Evolutionary conservation across 1,140 invertebrate species (phyloP).

Genomic region (Drosophila pallidifrons): DNA sequence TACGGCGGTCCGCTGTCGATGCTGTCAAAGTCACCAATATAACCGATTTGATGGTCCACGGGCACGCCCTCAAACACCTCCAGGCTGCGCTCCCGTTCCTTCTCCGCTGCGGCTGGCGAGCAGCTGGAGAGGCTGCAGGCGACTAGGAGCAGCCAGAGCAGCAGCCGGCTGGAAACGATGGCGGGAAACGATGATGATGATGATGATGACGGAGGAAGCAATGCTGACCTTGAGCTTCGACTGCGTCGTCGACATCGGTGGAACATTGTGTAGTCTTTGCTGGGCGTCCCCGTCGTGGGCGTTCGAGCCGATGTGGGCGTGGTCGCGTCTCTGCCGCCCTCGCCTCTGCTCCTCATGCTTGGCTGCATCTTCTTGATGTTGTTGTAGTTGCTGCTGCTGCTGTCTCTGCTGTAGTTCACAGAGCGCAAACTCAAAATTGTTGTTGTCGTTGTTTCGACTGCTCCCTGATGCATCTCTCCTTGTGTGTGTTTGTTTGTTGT

Average conservation of each 20-base stretch:
- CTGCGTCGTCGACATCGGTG: constrained; percentile 65
- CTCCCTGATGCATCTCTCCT: constrained; percentile 25
- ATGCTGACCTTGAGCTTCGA: constrained; percentile 43
- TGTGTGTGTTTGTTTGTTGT: not conserved
- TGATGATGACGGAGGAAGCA: not conserved
- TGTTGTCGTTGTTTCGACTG: constrained; percentile 1
- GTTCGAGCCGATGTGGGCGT: not conserved
- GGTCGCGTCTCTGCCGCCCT: constrained; percentile 15
- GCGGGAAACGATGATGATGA: constrained; percentile 13
- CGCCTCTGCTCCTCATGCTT: constrained; percentile 7
- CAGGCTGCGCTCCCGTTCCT: constrained; percentile 89
- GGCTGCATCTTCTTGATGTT: constrained; percentile 13
- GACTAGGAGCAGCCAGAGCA: constrained; percentile 35
- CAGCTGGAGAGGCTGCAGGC: constrained; percentile 23
- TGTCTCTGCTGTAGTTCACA: constrained; percentile 42
- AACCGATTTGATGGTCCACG: constrained; percentile 94
- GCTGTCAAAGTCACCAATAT: constrained; percentile 91
- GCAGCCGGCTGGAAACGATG: constrained; percentile 17
- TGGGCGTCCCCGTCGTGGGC: constrained; percentile 10
- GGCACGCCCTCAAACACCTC: constrained; percentile 94
- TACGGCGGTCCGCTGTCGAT: constrained; percentile 91
- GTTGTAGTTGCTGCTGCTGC: constrained; percentile 21
- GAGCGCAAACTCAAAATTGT: constrained; percentile 21
- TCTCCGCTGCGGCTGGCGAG: constrained; percentile 5
- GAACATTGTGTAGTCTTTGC: constrained; percentile 67